These are phyloP conservation scores for Cryptocephalus moraei DNA, from an alignment of 2,888 invertebrate species.

Conservation along the genomic window DNA sequence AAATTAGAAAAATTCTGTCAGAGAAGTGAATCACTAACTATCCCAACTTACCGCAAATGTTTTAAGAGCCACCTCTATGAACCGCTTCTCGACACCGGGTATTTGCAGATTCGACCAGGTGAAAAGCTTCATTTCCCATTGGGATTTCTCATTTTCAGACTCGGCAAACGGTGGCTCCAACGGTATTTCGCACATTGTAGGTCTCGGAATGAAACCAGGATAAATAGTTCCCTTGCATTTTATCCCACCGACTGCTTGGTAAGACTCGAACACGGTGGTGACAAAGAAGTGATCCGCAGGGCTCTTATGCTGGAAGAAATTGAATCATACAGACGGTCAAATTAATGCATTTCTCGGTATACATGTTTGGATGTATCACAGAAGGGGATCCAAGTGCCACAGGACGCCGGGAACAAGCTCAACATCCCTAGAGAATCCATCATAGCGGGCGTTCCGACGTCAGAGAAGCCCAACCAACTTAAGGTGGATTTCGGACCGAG, in stretches of 20 bases:
- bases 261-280: constrained; percentile 66
- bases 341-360: constrained; percentile 6
- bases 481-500: constrained; percentile 57
- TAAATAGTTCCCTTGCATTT: constrained; percentile 82
- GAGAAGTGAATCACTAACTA: no score
- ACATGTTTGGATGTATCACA: constrained; percentile 66
- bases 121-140: constrained; percentile 65
- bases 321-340: background rate
- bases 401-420: constrained; percentile 56
- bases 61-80: constrained; percentile 75
- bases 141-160: constrained; percentile 63
- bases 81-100: constrained; percentile 54
- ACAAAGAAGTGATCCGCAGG: constrained; percentile 67
- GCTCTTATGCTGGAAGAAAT: constrained; percentile 45
- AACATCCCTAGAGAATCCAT: constrained; percentile 70
- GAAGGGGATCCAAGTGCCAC: constrained; percentile 71
- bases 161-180: constrained; percentile 45
- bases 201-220: constrained; percentile 79
- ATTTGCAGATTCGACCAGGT: constrained; percentile 52
- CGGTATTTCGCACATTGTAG: constrained; percentile 66
- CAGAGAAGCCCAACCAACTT: constrained; percentile 71
- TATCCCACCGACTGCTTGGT: constrained; percentile 70
- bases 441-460: constrained; percentile 68
- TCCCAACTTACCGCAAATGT: constrained; percentile 83
- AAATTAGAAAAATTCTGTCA: no score